Base-by-base conservation (phyloP, 2,888 invertebrate species). In the Cataglyphis altisquamis region DNA sequence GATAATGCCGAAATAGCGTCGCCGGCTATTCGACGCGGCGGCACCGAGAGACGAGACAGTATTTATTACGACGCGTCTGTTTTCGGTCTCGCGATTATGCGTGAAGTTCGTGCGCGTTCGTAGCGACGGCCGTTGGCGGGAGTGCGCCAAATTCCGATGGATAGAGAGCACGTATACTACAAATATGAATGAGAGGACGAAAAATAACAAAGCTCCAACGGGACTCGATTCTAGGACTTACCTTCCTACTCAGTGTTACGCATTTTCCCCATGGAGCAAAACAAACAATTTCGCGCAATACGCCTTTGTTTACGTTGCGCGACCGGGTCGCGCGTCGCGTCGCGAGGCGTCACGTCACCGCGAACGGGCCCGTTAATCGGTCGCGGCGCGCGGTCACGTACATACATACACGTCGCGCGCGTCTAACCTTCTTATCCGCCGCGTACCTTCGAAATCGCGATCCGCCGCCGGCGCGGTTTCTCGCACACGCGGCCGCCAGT, bases 391-490 rank as follows among this genome's bases (percentile, higher is more conserved):
- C 70, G 63, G 70, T 77, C 48, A 62, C 82, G 48, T 52, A 25
- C 25, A 70, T 70, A 48, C 48, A 6, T n/a, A 41, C 41, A 77
- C 73, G 75, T 74, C 83, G 64, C 32, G 67, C 39, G 57, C 48
- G 18, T n/a, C 52, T 57, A 52, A 36, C 77, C 68, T 62, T 64
- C 75, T 75, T 83, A 81, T 86, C 84, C 86, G 73, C 6, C 45
- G 78, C 84, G 85, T 87, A 86, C 84, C 88, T 87, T 88, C 83
- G 84, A 86, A 88, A 87, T 86, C 84, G 85, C 87, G 84, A 78
- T 85, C 77, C 84, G 77, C 52, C 78, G 41, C 32, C 48, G 74
- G 39, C 84, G 80, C 70, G 84, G 67, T 75, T 60, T 60, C 82
- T 81, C 84, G 72, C 73, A 63, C 62, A 55, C 73, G 82, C 60